phyloP scores from a whole-genome alignment of 2,888 invertebrate species.

The Dolomedes plantarius region DNA sequence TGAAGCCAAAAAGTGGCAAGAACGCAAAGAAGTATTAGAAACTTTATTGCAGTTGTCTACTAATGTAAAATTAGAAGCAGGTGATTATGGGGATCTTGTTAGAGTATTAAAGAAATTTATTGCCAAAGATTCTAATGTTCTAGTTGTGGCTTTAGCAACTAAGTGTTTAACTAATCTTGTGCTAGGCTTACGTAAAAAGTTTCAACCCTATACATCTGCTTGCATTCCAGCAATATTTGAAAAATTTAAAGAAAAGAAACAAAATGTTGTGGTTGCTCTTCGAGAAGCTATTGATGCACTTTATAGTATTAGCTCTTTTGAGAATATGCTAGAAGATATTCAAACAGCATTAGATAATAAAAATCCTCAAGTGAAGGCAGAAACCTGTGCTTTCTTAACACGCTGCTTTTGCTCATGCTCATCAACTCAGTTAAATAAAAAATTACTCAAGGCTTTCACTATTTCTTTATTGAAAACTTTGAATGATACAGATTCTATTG shows the following conservation, averaged over 20 bases:
- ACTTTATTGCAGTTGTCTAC: slow-evolving; percentile 85
- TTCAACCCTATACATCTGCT: slow-evolving; percentile 87
- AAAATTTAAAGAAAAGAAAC: slow-evolving; percentile 98
- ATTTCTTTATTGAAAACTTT: slow-evolving; percentile 84
- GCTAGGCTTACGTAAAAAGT: slow-evolving; percentile 89
- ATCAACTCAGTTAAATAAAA: slow-evolving; percentile 89
- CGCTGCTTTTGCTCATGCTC: slow-evolving; percentile 89
- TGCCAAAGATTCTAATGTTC: slow-evolving; percentile 95
- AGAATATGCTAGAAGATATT: slow-evolving; percentile 83
- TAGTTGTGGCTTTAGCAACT: slow-evolving; percentile 90
- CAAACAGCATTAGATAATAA: slow-evolving; percentile 91
- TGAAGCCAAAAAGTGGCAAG: slow-evolving; percentile 97
- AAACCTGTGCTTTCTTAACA: slow-evolving; percentile 89
- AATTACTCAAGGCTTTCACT: slow-evolving; percentile 89
- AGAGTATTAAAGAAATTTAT: slow-evolving; percentile 91
- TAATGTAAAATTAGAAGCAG: slow-evolving; percentile 89
- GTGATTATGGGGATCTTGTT: slow-evolving; percentile 94
- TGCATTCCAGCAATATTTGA: slow-evolving; percentile 86
- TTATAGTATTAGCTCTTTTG: slow-evolving; percentile 80
- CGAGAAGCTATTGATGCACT: slow-evolving; percentile 85
- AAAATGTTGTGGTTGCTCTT: slow-evolving; percentile 89
- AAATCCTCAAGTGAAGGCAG: slow-evolving; percentile 92
- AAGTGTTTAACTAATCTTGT: slow-evolving; percentile 90
- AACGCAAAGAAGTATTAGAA: slow-evolving; percentile 94
- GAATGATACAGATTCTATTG: slow-evolving; percentile 85